A percentile compares a stretch with the other conserved stretches of the same genome.
Evolutionary conservation across 2,113 vertebrate genomes (phyloP).

Genomic region (Solea senegalensis): DNA sequence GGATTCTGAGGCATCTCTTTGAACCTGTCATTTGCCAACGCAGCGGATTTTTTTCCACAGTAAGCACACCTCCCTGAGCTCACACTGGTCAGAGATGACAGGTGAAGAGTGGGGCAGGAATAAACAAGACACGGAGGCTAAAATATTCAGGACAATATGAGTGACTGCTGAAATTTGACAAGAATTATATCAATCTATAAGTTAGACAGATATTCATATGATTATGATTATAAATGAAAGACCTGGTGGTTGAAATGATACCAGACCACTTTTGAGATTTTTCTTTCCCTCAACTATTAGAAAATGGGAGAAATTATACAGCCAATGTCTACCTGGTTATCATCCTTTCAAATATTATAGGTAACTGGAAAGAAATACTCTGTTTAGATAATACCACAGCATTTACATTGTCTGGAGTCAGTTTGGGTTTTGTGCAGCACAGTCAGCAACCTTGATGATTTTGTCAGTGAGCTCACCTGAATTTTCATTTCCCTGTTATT

Average conservation of each 20-base stretch:
- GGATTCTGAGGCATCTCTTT: constrained; percentile 43
- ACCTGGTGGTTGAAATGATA: too few relatives aligned
- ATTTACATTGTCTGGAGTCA: too few relatives aligned
- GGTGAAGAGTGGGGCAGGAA: not conserved
- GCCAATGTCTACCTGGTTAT: too few relatives aligned
- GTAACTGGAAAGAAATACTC: not conserved
- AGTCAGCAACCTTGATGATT: not conserved
- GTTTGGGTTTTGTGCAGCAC: too few relatives aligned
- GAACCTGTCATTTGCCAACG: constrained; percentile 26
- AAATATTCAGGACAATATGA: not conserved
- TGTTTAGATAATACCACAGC: too few relatives aligned
- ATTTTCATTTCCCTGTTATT: not conserved
- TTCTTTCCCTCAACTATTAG: too few relatives aligned
- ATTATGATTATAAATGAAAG: too few relatives aligned
- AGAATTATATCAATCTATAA: too few relatives aligned
- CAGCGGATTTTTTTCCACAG: constrained; percentile 50
- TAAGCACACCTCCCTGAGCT: constrained; percentile 37
- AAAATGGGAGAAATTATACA: too few relatives aligned
- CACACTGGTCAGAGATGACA: constrained; percentile 20
- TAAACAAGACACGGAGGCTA: not conserved
- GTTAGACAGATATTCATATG: too few relatives aligned
- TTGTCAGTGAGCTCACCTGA: not conserved
- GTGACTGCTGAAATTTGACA: too few relatives aligned
- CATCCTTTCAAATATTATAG: not conserved
- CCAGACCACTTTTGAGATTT: too few relatives aligned